These are phyloP conservation scores for Astreopora myriophthalma DNA, from an alignment of 64 coral and sea anemone species.

Conservation along the genomic window DNA sequence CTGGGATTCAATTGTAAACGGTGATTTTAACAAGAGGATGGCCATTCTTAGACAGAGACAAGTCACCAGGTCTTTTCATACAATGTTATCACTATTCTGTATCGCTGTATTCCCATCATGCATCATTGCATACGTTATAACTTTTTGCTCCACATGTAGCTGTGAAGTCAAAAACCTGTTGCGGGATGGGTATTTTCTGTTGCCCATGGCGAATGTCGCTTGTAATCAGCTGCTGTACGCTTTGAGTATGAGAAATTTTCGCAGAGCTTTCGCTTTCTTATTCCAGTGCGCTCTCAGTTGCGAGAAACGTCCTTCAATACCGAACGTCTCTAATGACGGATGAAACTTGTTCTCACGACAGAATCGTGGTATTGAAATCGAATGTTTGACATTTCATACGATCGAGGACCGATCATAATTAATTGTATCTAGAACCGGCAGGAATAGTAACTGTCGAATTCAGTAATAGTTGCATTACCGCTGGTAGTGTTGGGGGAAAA, in stretches of 20 bases:
- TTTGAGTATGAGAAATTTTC: slow-evolving; percentile 71
- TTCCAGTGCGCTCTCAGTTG: not conserved
- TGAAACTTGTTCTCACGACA: too few species aligned
- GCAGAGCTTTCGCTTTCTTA: slow-evolving; percentile 22
- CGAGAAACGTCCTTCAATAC: not conserved
- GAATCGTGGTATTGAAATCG: too few species aligned
- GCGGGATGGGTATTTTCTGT: slow-evolving; percentile 56
- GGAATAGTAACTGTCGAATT: too few species aligned
- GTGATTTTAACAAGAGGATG: not conserved
- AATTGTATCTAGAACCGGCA: too few species aligned
- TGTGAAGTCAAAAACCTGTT: slow-evolving; percentile 52
- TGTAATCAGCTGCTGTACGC: slow-evolving; percentile 72
- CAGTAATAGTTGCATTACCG: too few species aligned
- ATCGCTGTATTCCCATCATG: slow-evolving; percentile 56
- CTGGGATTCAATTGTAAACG: not conserved
- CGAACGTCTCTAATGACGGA: too few species aligned
- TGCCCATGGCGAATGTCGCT: slow-evolving; percentile 21
- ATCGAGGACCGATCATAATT: too few species aligned
- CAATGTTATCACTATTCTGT: slow-evolving; percentile 47
- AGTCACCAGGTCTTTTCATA: slow-evolving; percentile 51
- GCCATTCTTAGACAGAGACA: slow-evolving; percentile 8
- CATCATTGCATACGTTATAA: slow-evolving; percentile 45
- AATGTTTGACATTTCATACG: too few species aligned
- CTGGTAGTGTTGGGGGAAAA: too few species aligned
- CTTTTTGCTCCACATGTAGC: slow-evolving; percentile 54